Evolutionary conservation across 64 coral and sea anemone species (phyloP).

Genomic region (Anthopleura sola): DNA sequence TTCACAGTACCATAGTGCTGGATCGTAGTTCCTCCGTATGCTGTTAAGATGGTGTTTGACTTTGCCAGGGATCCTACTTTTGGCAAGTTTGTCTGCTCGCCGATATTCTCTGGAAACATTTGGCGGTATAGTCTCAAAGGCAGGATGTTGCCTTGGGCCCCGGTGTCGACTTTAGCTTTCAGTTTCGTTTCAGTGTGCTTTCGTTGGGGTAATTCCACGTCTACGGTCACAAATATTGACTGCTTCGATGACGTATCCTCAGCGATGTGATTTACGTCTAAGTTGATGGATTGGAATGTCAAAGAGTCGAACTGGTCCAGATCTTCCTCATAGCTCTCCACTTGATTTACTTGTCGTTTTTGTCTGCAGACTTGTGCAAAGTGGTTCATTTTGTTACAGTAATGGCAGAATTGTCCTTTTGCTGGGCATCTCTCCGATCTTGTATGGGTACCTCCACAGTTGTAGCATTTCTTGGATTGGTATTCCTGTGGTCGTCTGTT

Average conservation of each 20-base stretch:
- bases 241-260: too few relatives aligned
- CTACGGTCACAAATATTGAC: neutral
- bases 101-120: constrained; percentile 57
- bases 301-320: neutral
- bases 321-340: neutral
- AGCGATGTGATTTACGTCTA: neutral
- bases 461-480: neutral
- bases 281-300: neutral
- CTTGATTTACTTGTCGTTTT: neutral
- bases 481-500: neutral
- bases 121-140: constrained; percentile 30
- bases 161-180: constrained; percentile 43
- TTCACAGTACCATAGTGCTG: too few relatives aligned
- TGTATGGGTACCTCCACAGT: constrained; percentile 40
- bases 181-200: constrained; percentile 23
- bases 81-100: too few relatives aligned
- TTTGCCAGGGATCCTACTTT: too few relatives aligned
- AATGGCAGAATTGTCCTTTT: constrained; percentile 39
- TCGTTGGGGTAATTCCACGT: neutral
- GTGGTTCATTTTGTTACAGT: constrained; percentile 46
- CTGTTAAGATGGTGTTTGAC: too few relatives aligned
- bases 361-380: constrained; percentile 9
- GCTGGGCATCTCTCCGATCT: constrained; percentile 45
- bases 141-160: constrained; percentile 63
- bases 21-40: too few relatives aligned